A percentile compares a stretch with the other conserved stretches of the same genome.
Conservation (phyloP, 1,140 invertebrate species). For the Lepidostoma basale region DNA sequence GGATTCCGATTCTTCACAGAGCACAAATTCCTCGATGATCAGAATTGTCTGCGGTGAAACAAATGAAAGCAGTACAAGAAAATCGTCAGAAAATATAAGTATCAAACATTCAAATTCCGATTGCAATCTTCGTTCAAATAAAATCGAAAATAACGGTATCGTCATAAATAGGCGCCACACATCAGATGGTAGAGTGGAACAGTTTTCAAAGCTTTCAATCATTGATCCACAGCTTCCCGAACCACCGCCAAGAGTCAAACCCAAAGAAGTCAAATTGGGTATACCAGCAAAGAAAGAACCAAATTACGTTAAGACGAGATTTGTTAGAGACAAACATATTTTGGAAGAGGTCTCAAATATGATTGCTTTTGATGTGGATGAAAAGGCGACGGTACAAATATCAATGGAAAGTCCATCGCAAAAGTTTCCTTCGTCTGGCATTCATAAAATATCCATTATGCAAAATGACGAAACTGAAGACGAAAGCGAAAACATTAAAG, state of each 20-base stretch:
- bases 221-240: slow-evolving; percentile 47
- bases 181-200: slow-evolving; percentile 1
- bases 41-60: slow-evolving; percentile 7
- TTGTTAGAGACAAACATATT: slow-evolving; percentile 52
- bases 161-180: slow-evolving; percentile 8
- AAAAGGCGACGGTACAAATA: slow-evolving; percentile 36
- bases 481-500: slow-evolving; percentile 18
- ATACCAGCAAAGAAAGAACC: slow-evolving; percentile 55
- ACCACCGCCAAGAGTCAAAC: slow-evolving; percentile 57
- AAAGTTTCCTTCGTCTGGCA: slow-evolving; percentile 29
- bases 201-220: too few species aligned
- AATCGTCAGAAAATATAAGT: background rate
- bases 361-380: slow-evolving; percentile 34
- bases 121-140: background rate
- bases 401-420: slow-evolving; percentile 30
- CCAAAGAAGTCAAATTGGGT: slow-evolving; percentile 48
- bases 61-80: background rate
- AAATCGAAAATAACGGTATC: background rate
- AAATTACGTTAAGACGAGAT: slow-evolving; percentile 60
- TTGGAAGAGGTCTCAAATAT: slow-evolving; percentile 33
- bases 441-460: slow-evolving; percentile 42
- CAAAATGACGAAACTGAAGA: slow-evolving; percentile 34
- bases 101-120: slow-evolving; percentile 19
- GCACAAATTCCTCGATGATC: slow-evolving; percentile 3
- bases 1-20: slow-evolving; percentile 5